phyloP scores from a whole-genome alignment of 2,797 vertebrate species.

The Psittacula echo region DNA sequence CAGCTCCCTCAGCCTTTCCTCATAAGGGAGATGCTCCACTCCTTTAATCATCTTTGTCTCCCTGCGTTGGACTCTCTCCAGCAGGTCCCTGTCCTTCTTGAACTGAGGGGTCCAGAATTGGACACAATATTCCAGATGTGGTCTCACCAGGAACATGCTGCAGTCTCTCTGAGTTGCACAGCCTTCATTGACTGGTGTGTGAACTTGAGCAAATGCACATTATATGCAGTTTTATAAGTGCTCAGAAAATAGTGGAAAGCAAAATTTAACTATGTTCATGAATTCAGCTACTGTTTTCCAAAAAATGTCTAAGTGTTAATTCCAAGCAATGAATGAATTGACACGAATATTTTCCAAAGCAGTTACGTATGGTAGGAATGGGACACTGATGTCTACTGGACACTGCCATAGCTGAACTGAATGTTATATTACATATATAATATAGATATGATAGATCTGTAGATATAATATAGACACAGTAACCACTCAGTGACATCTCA shows the following conservation, averaged over 20 bases:
- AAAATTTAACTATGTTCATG: not conserved
- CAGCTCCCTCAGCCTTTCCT: no score
- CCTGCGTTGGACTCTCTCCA: no score
- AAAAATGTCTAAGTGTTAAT: not conserved
- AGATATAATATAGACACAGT: not conserved
- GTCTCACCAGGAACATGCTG: not conserved
- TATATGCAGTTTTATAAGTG: not conserved
- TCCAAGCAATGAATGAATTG: not conserved
- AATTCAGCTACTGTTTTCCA: not conserved
- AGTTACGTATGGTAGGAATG: not conserved
- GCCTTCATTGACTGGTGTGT: not conserved
- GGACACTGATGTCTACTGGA: not conserved
- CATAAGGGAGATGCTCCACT: no score
- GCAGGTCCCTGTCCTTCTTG: no score
- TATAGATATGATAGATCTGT: not conserved
- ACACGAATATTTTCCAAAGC: not conserved
- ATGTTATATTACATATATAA: not conserved
- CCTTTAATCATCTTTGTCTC: no score
- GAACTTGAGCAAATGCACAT: not conserved
- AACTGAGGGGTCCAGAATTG: no score
- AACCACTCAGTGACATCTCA: not conserved
- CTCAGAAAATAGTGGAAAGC: not conserved
- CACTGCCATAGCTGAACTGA: not conserved
- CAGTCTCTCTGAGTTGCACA: not conserved
- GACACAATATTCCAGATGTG: no score